Evolutionary conservation across 2,797 vertebrate species (phyloP), one percentile per base, ranked within the genome.

Genomic region (Loris lydekkerianus): DNA sequence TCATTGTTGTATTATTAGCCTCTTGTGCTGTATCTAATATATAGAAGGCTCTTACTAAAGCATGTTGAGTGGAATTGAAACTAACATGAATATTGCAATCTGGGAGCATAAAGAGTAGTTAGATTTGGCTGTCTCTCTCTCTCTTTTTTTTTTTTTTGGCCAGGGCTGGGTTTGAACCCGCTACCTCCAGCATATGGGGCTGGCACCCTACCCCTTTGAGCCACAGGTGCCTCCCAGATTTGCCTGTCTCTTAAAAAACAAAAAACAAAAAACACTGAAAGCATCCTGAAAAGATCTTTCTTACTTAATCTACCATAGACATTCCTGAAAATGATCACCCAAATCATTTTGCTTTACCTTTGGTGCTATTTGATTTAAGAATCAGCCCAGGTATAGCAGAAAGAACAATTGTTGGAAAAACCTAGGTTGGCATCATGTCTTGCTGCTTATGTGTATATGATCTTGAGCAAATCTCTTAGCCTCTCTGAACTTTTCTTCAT

Each of bases 301-400:
- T 88, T 90, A 90, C 61, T 78, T 88, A 65, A 63, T 69, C 21
- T 95, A 61, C 58, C 25, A 4, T 37, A 58, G 65, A 85, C 82
- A 80, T 86, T 93, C 67, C 23, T 93, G 77, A 88, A 90, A 92
- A 80, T 7, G 73, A 34, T 65, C 53, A 80, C 25, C 46, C 6
- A 73, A 60, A 56, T 81, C 10, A 80, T 94, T 91, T 86, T 90
- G 10, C 63, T 90, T 85, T 86, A 27, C 94, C 65, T 81, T 89
- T 76, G 69, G 31, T 76, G 73, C 67, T 80, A 37, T 18, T 81
- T 75, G 43, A 94, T 37, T 72, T 40, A 73, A 31, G 58, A 83
- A 34, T 84, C 20, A 84, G 43, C n/a, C 10, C 29, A 87, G 21
- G 31, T 86, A 8, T 65, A 91, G 61, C 34, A 83, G 76, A 94